Base-by-base conservation (phyloP, 2,797 vertebrate species). In the Anolis apletophallus region DNA sequence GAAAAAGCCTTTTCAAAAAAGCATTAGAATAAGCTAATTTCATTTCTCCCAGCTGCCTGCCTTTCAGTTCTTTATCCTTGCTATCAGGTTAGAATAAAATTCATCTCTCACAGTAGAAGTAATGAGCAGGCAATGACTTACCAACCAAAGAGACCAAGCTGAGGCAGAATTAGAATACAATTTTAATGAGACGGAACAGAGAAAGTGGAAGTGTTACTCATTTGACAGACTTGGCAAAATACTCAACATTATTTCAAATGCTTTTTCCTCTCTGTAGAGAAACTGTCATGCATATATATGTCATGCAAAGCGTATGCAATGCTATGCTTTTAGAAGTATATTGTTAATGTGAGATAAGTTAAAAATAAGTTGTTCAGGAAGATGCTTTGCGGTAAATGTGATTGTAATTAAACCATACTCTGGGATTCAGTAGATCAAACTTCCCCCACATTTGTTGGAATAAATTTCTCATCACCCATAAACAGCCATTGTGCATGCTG, bases 61-160 rank as follows among this genome's bases (percentile, higher is more conserved):
- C 92, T 95, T 96, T 96, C 94, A 95, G 88, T 96, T 95, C 94
- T 95, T 96, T 96, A 95, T 96, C 93, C 95, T 85, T 92, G 93
- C 94, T 95, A 96, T 97, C 88, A 94, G 89, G 90, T 94, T 95
- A 96, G 96, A 96, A 97, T 97, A 96, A 95, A 97, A 97, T 96
- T 96, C 86, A 94, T 96, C 94, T 96, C 93, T 94, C 90, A 94
- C 92, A 94, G 93, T 94, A 94, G 92, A 95, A 95, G 93, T 96
- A 97, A 97, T 96, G 96, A 97, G 96, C 94, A 96, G 93, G 93
- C 96, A 97, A 96, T 96, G 96, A 96, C 96, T 97, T 97, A 96
- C 91, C 95, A 96, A 95, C 95, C 95, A 94, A 92, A 93, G 93
- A 96, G 93, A 95, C 95, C 88, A 94, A 96, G 95, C 94, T 94